Evolutionary conservation across 2,888 invertebrate genomes (phyloP).

Genomic region (Mycalesis mineus): DNA sequence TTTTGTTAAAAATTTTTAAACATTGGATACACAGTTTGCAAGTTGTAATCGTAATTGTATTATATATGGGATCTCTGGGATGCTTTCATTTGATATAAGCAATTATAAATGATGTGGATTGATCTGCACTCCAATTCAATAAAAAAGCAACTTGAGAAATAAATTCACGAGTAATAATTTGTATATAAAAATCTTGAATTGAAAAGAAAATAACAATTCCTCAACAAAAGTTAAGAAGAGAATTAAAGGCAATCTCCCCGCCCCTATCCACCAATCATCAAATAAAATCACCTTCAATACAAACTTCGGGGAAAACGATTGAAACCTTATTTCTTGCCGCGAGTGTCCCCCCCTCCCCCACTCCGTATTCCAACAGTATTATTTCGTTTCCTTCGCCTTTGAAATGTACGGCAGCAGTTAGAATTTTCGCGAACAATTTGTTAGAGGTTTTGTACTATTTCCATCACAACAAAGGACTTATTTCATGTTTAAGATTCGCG

Average conservation of each 20-base stretch:
- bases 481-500: too few relatives aligned
- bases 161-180: too few relatives aligned
- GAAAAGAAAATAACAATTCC: too few relatives aligned
- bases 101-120: too few relatives aligned
- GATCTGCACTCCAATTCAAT: too few relatives aligned
- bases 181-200: too few relatives aligned
- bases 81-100: too few relatives aligned
- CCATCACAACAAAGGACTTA: neutral
- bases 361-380: neutral
- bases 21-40: too few relatives aligned
- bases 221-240: neutral
- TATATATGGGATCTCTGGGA: too few relatives aligned
- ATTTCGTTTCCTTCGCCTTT: neutral
- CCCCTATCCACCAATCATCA: neutral
- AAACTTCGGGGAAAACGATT: neutral
- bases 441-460: neutral
- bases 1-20: too few relatives aligned
- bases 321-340: slow-evolving; percentile 5
- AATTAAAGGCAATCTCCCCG: neutral
- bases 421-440: slow-evolving; percentile 5
- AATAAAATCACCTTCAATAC: slow-evolving; percentile 8
- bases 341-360: neutral
- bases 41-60: too few relatives aligned
- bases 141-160: too few relatives aligned
- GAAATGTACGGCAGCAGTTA: slow-evolving; percentile 2